Conservation (phyloP, 2,888 invertebrate genomes). For the Ceramica pisi region DNA sequence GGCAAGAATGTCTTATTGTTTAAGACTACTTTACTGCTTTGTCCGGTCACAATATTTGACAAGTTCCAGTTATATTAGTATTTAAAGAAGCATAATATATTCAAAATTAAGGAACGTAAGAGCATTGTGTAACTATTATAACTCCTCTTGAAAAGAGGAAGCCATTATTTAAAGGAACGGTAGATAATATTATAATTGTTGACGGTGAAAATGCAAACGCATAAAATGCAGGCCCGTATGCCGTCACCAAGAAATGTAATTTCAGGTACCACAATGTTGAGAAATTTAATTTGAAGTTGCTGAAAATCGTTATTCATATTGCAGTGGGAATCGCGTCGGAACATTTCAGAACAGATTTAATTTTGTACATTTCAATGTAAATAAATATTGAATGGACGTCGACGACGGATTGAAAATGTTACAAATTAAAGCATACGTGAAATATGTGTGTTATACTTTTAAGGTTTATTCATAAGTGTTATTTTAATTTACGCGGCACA, state of each 20-base stretch:
- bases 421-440: conserved; percentile 1
- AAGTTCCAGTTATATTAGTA: neutral
- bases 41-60: neutral
- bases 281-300: conserved; percentile 56
- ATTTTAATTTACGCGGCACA: neutral
- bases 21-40: neutral
- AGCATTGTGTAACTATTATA: neutral
- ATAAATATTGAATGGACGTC: conserved; percentile 41
- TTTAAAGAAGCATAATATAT: neutral
- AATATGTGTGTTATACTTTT: neutral
- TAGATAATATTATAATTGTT: conserved; percentile 3
- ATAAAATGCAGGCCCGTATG: conserved; percentile 11
- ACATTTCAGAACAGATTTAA: conserved; percentile 37
- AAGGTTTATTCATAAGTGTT: neutral
- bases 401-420: conserved; percentile 15
- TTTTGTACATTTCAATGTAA: conserved; percentile 32
- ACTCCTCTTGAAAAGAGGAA: neutral
- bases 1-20: neutral
- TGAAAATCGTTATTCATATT: conserved; percentile 46
- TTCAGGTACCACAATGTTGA: conserved; percentile 39
- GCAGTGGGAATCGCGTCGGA: conserved; percentile 12
- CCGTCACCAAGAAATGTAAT: conserved; percentile 46
- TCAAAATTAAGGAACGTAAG: neutral
- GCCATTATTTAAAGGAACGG: neutral
- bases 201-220: conserved; percentile 30